Base-by-base conservation (phyloP, 2,888 invertebrate genomes). In the Acanthoscelides obtectus region DNA sequence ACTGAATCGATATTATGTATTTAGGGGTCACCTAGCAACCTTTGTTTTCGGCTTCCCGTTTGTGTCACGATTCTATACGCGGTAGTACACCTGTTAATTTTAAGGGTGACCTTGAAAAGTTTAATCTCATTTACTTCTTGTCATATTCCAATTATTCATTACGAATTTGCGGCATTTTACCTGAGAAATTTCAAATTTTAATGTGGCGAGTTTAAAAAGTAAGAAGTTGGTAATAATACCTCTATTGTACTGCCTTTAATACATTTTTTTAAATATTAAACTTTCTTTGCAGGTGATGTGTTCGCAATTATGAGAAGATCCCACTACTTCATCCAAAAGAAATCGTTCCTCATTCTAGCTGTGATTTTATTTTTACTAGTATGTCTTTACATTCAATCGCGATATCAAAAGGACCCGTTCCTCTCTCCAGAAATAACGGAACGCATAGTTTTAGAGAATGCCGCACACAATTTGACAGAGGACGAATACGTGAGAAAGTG, bases 401-500 rank as follows among this genome's bases (percentile, higher is more conserved):
- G 67, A 20, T 67, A 69, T 20, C 25, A 25, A 25, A 25, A 25
- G 8, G 3, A 25, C 8, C 3, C 6, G 17, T 12, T 45, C 45
- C 1, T 12, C 12, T 17, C 17, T 6, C 45, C 45, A 45, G 45
- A 45, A 45, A 6, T 45, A 45, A 12, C 45, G 45, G 45, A 45
- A 45, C 45, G 45, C 1, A 45, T 45, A 45, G 45, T 45, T 45
- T 45, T 45, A 45, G 45, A 45, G 45, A 45, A 45, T 45, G 1
- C 45, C 17, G 45, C 5, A 45, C 3, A 45, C 45, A 45, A 45
- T 45, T 45, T 45, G 12, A 45, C 45, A 45, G 45, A 45, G 12
- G 45, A 45, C 12, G 45, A 45, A 45, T 1, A n/a, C 2, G 67
- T 72, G n/a, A 45, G 70, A 22, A 69, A 73, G 66, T 77, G 77